Evolutionary conservation across 2,888 invertebrate species (phyloP), one percentile per base, ranked within the genome.

Genomic region (Volucella bombylans): DNA sequence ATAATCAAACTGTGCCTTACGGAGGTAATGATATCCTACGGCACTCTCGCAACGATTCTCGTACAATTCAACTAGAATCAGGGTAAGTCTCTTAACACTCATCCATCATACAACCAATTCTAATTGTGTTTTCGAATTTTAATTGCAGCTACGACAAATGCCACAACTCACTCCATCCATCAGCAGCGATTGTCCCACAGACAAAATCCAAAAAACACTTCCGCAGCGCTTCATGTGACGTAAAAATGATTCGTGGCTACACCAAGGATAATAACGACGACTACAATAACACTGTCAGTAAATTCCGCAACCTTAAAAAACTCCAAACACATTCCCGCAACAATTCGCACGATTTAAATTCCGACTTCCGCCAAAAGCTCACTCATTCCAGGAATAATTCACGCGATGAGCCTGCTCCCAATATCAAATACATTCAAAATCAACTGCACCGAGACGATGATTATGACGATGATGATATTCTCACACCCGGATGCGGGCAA

Each of bases 1-100:
- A 93, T 81, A 93, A 93, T 90, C 88, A 89, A 69, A 86, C 86
- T 31, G 86, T 83, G 55, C 81, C 87, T 31, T 87, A 88, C 2
- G 89, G 87, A 74, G 88, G 88, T 68, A 89, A 89, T 12, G 92
- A 92, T 6, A 88, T 90, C 9, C 68, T 90, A 71, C 88, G 91
- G 1, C 94, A 94, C 88, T 92, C 94, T 43, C 93, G 94, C 82
- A 94, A 93, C 90, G 94, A 94, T 90, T 94, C 94, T 82, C 94
- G 94, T 88, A 94, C 94, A n/a, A 93, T 94, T 87, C 94, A 94
- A 87, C 90, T 94, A 87, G 94, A 94, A 89, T 93, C 93, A 87
- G 92, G 93, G 91, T 93, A 92, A 88, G 88, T 67, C 31, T 31
- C 0, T 15, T 1, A 38, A 47, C 3, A 8, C 39, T 57, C n/a